These are phyloP conservation scores for Cassiopea xamachana DNA, from an alignment of 30 jellyfish, hydroid and myxozoan species.

Conservation along the genomic window DNA sequence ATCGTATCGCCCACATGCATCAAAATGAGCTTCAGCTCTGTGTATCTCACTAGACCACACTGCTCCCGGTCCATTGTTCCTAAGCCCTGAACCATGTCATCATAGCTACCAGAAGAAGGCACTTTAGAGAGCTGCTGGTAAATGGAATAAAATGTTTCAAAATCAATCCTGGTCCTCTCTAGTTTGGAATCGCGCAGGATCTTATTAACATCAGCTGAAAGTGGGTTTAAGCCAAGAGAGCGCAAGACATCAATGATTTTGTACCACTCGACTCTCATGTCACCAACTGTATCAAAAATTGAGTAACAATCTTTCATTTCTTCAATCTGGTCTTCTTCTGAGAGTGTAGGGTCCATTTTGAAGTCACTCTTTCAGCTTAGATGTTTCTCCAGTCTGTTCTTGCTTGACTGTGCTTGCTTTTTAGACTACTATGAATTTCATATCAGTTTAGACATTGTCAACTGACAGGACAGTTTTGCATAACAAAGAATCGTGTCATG, in stretches of 20 bases:
- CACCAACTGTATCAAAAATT: slow-evolving; percentile 88
- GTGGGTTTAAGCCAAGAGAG: slow-evolving; percentile 95
- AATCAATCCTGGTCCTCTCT: slow-evolving; percentile 81
- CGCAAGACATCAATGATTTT: slow-evolving; percentile 86
- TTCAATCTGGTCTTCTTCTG: slow-evolving; percentile 86
- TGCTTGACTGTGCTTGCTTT: not conserved
- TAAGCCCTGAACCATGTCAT: slow-evolving; percentile 95
- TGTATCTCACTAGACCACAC: slow-evolving; percentile 80
- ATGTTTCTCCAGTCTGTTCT: not conserved
- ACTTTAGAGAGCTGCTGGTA: slow-evolving; percentile 83
- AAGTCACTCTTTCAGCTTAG: not conserved
- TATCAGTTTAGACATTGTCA: not conserved
- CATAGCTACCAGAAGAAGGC: slow-evolving; percentile 81
- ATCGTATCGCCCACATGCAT: slow-evolving; percentile 85
- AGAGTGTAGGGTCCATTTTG: not conserved
- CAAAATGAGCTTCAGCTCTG: slow-evolving; percentile 85
- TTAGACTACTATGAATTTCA: not conserved
- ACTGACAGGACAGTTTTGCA: not conserved
- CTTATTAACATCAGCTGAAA: slow-evolving; percentile 83
- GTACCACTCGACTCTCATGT: slow-evolving; percentile 74
- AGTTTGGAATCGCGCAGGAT: slow-evolving; percentile 83
- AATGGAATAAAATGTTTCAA: slow-evolving; percentile 86
- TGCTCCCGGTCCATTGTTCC: slow-evolving; percentile 94
- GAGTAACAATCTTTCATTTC: slow-evolving; percentile 93
- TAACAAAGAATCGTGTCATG: not conserved